Evolutionary conservation across 2,113 vertebrate species (phyloP), one percentile per base, ranked within the genome.

Genomic region (Psittacara wagleri): DNA sequence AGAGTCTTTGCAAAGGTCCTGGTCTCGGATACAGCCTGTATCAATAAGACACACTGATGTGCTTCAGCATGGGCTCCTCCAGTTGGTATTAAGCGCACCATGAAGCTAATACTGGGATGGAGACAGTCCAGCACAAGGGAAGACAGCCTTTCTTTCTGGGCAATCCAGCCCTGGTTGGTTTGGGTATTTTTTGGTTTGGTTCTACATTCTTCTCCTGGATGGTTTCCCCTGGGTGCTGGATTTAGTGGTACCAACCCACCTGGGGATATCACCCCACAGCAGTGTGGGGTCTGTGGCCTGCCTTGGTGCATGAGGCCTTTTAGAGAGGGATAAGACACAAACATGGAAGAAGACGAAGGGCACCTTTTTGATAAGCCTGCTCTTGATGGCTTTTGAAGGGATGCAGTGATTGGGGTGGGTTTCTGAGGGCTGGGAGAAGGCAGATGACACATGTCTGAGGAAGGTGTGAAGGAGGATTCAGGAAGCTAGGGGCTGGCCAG

Each of bases 361-460:
- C 31, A 8, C 11, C 31, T 22, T 66, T 66, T 54, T 17, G 24
- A 14, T 54, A 44, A 83, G 20, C 55, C 15, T 41, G 19, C 22
- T 78, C 24, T 27, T 37, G 54, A 9, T 28, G 83, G 31, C 12
- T n/a, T 70, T 59, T 9, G 6, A 48, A 54, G 35, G 52, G 48
- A 59, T 0, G 0, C 13, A 41, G n/a, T 0, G 0, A 33, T 4
- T 0, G 1, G 1, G 31, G 24, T 0, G 2, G 31, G 17, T 39
- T 72, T 41, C 43, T 29, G 41, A 17, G 25, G 27, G 5, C 48
- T 11, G n/a, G 25, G 59, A 84, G 49, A 46, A n/a, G 15, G 35
- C 3, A 7, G 10, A 33, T 41, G 37, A 25, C 74, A 33, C 5
- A 2, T 39, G 14, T 6, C 55, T 1, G 17, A 52, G n/a, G 74